phyloP scores from a whole-genome alignment of 2,888 invertebrate species.

The Drosophila sordidula region DNA sequence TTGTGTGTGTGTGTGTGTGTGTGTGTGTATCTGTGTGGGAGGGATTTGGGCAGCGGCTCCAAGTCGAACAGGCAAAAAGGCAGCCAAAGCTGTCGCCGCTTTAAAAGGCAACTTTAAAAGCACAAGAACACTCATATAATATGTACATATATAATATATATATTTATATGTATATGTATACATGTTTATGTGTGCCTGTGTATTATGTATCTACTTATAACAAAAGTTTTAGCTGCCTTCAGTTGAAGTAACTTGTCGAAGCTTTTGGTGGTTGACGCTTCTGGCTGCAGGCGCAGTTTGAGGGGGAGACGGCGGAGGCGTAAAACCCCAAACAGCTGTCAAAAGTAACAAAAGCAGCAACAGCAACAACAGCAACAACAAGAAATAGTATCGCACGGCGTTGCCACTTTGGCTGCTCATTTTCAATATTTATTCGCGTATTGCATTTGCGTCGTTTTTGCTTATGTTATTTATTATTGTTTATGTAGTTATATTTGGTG shows the following conservation, averaged over 20 bases:
- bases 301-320: not conserved
- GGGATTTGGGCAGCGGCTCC: conserved; percentile 9
- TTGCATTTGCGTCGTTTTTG: conserved; percentile 32
- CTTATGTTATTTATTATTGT: conserved; percentile 41
- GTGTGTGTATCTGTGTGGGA: conserved; percentile 7
- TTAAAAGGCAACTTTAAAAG: conserved; percentile 59
- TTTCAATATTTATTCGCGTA: conserved; percentile 20
- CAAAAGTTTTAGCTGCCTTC: conserved; percentile 48
- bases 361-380: conserved; percentile 6
- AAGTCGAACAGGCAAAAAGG: conserved; percentile 16
- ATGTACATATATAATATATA: not conserved
- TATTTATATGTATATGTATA: conserved; percentile 2
- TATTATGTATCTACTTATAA: conserved; percentile 35
- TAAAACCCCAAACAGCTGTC: conserved; percentile 25
- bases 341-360: conserved; percentile 23
- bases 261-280: conserved; percentile 36
- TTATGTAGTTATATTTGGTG: conserved; percentile 47
- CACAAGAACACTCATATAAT: conserved; percentile 1
- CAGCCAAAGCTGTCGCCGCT: conserved; percentile 21
- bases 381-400: conserved; percentile 3
- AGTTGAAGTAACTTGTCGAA: conserved; percentile 60
- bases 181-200: conserved; percentile 3
- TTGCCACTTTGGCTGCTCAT: conserved; percentile 33
- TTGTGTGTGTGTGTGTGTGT: not conserved
- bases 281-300: conserved; percentile 8